These are phyloP conservation scores for Plebejus argus DNA, from an alignment of 2,888 invertebrate genomes.

Conservation along the genomic window DNA sequence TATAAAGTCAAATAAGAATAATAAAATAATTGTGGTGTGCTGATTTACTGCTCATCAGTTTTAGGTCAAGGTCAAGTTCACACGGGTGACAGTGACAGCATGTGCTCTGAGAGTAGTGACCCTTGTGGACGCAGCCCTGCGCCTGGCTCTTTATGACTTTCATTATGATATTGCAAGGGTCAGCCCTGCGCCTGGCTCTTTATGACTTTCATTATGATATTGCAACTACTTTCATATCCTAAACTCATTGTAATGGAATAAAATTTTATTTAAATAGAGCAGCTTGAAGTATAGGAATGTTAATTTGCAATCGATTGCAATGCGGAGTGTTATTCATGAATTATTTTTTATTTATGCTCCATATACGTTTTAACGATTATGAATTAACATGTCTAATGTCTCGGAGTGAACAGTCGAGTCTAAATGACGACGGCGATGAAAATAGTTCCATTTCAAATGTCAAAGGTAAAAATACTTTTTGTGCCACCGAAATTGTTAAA, in stretches of 20 bases:
- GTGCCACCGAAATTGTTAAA: slow-evolving; percentile 19
- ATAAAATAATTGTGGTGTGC: too few species aligned
- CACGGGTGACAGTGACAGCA: not conserved
- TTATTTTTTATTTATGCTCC: not conserved
- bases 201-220: not conserved
- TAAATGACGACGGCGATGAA: not conserved
- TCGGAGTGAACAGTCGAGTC: not conserved
- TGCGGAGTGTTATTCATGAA: not conserved
- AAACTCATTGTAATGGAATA: not conserved
- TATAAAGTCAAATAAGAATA: too few species aligned
- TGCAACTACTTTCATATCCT: not conserved
- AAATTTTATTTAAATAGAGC: not conserved
- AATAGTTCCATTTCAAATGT: not conserved
- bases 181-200: not conserved
- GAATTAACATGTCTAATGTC: not conserved
- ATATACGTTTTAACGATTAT: not conserved
- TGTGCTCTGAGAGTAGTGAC: not conserved
- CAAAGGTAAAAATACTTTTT: not conserved
- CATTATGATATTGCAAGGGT: not conserved
- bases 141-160: not conserved
- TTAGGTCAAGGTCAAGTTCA: not conserved
- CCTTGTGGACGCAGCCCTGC: not conserved
- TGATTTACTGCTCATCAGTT: not conserved
- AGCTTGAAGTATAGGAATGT: not conserved
- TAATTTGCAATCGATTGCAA: not conserved